Evolutionary conservation across 2,797 vertebrate species (phyloP).

Genomic region (Muscicapa striata): DNA sequence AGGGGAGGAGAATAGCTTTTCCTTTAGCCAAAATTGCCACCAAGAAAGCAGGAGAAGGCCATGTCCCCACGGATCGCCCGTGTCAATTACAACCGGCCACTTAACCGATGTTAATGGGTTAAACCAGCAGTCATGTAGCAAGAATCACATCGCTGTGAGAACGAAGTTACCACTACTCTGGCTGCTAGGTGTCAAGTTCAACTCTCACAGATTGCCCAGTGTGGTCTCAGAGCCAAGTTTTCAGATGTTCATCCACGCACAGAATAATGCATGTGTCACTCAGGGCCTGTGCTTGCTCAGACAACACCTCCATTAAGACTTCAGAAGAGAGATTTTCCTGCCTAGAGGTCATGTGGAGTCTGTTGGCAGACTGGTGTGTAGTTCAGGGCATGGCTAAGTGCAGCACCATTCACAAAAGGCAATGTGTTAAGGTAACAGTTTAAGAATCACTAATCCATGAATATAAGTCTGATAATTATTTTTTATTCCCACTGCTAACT

Average conservation of each 20-base stretch:
- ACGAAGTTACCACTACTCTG: neutral
- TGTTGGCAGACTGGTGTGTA: neutral
- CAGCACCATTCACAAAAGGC: slow-evolving; percentile 43
- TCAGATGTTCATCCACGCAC: slow-evolving; percentile 6
- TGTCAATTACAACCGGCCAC: neutral
- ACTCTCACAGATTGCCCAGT: slow-evolving; percentile 47
- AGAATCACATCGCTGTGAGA: neutral
- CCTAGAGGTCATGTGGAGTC: slow-evolving; percentile 56
- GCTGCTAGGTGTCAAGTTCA: slow-evolving; percentile 64
- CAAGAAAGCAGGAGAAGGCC: neutral
- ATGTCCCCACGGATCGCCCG: fast-evolving
- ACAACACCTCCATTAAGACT: slow-evolving; percentile 66
- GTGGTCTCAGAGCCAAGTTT: slow-evolving; percentile 21
- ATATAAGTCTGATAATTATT: neutral
- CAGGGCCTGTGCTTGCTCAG: slow-evolving; percentile 62
- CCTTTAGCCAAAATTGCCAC: neutral
- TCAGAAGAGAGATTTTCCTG: slow-evolving; percentile 67
- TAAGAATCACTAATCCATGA: neutral
- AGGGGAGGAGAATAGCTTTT: neutral
- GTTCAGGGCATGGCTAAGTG: neutral
- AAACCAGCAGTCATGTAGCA: neutral
- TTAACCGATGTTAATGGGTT: slow-evolving; percentile 35
- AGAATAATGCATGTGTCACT: slow-evolving; percentile 59
- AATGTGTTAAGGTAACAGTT: neutral
- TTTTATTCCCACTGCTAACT: neutral